These are phyloP conservation scores for Drosophila longiperda DNA, from an alignment of 2,888 invertebrate species.

Conservation along the genomic window DNA sequence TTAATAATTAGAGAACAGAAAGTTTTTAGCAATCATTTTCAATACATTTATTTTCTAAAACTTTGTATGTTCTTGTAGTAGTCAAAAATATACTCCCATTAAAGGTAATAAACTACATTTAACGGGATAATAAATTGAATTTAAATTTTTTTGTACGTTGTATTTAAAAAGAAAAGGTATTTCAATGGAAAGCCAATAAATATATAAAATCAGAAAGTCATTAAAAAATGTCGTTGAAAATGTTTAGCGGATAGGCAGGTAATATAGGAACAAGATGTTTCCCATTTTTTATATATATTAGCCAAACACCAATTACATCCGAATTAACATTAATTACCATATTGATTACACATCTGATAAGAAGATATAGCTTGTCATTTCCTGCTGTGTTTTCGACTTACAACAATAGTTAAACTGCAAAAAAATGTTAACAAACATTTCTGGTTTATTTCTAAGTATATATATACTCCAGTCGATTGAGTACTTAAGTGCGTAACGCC, in stretches of 20 bases:
- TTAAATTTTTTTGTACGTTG: not conserved
- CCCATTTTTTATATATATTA: conserved; percentile 8
- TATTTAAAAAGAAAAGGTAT: not conserved
- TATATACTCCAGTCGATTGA: conserved; percentile 32
- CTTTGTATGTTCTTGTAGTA: not conserved
- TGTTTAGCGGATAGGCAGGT: not conserved
- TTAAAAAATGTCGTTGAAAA: not conserved
- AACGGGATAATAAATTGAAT: too few species aligned
- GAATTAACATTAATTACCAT: conserved; percentile 17
- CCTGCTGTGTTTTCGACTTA: conserved; percentile 11
- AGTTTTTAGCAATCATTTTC: not conserved
- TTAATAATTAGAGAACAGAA: not conserved
- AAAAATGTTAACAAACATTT: conserved; percentile 4
- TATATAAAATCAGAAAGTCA: not conserved
- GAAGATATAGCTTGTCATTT: conserved; percentile 29
- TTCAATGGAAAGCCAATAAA: not conserved
- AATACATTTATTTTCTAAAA: not conserved
- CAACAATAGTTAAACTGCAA: not conserved
- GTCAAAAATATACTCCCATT: too few species aligned
- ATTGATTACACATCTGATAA: conserved; percentile 44
- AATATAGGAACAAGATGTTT: not conserved
- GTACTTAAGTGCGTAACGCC: conserved; percentile 25
- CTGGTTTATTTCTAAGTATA: conserved; percentile 4
- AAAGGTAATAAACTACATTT: too few species aligned
- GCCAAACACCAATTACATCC: conserved; percentile 13